A percentile compares a stretch with the other conserved stretches of the same genome.
phyloP scores from a whole-genome alignment of 1,140 invertebrate species.

The Drosophila azteca region DNA sequence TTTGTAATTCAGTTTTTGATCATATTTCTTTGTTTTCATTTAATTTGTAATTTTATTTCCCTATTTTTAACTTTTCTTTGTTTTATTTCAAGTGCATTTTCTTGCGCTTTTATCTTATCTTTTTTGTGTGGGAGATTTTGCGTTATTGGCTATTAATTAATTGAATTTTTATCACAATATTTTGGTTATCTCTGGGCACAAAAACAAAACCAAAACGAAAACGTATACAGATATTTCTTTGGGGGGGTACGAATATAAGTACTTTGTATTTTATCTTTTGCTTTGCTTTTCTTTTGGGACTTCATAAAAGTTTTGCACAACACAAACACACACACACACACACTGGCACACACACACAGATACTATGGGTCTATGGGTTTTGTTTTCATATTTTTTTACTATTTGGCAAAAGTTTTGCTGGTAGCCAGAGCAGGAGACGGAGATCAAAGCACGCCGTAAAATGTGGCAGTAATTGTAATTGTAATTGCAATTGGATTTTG shows the following conservation, averaged over 20 bases:
- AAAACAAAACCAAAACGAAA: conserved; percentile 17
- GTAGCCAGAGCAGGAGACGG: not conserved
- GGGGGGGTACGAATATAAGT: conserved; percentile 1
- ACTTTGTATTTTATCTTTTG: conserved; percentile 19
- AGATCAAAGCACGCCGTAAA: conserved; percentile 22
- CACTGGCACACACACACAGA: conserved; percentile 16
- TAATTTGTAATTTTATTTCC: too few species aligned
- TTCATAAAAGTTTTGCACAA: conserved; percentile 56
- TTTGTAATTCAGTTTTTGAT: too few species aligned
- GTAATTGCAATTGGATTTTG: not conserved
- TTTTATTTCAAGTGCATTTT: not conserved
- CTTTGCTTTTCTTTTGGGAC: conserved; percentile 36
- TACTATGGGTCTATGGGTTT: conserved; percentile 1
- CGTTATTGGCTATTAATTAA: conserved; percentile 31
- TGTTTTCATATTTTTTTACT: conserved; percentile 29
- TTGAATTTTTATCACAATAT: conserved; percentile 43
- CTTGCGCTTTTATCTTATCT: conserved; percentile 6
- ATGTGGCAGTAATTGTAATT: conserved; percentile 16
- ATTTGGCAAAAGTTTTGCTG: conserved; percentile 8
- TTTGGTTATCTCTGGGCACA: conserved; percentile 39
- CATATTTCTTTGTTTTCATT: too few species aligned
- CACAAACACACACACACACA: conserved; percentile 1
- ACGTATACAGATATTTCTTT: conserved; percentile 13
- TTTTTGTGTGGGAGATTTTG: not conserved
- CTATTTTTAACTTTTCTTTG: too few species aligned